A percentile compares a stretch with the other conserved stretches of the same genome.
These are phyloP conservation scores for Brachypalpus laphriformis DNA, from an alignment of 2,888 invertebrate genomes.

Conservation along the genomic window DNA sequence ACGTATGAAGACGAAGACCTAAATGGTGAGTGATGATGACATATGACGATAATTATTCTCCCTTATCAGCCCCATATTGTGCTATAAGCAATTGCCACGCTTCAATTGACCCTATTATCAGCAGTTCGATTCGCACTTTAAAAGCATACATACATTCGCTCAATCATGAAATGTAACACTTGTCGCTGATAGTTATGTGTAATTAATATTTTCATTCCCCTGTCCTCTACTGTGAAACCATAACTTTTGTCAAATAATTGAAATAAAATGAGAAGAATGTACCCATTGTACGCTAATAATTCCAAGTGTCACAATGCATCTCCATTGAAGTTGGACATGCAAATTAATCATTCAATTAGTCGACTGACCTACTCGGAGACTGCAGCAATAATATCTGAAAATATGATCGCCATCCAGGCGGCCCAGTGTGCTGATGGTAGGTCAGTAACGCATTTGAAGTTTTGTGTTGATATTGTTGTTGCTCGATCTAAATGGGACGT, in stretches of 20 bases:
- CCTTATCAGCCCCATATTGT: slow-evolving; percentile 12
- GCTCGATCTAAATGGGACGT: background rate
- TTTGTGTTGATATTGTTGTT: background rate
- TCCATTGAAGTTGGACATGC: slow-evolving; percentile 59
- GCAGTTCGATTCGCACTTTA: slow-evolving; percentile 28
- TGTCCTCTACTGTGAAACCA: background rate
- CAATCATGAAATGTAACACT: slow-evolving; percentile 28
- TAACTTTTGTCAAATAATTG: slow-evolving; percentile 41
- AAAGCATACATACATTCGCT: slow-evolving; percentile 12
- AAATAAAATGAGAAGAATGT: slow-evolving; percentile 57
- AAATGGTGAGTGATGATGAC: slow-evolving; percentile 60
- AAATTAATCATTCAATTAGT: slow-evolving; percentile 63
- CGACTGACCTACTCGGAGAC: slow-evolving; percentile 42
- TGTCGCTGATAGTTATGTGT: slow-evolving; percentile 24
- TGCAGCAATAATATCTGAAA: slow-evolving; percentile 45
- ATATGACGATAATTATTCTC: slow-evolving; percentile 2
- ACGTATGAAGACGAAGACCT: slow-evolving; percentile 76
- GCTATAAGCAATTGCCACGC: slow-evolving; percentile 23
- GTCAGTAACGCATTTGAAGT: slow-evolving; percentile 49
- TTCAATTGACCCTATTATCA: slow-evolving; percentile 53
- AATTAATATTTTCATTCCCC: slow-evolving; percentile 25
- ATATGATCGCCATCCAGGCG: slow-evolving; percentile 21
- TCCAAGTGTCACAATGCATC: slow-evolving; percentile 17
- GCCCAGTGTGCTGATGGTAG: slow-evolving; percentile 30
- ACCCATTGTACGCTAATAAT: slow-evolving; percentile 24